Base-by-base conservation (phyloP, 2,797 vertebrate species). In the Mico argentatus region DNA sequence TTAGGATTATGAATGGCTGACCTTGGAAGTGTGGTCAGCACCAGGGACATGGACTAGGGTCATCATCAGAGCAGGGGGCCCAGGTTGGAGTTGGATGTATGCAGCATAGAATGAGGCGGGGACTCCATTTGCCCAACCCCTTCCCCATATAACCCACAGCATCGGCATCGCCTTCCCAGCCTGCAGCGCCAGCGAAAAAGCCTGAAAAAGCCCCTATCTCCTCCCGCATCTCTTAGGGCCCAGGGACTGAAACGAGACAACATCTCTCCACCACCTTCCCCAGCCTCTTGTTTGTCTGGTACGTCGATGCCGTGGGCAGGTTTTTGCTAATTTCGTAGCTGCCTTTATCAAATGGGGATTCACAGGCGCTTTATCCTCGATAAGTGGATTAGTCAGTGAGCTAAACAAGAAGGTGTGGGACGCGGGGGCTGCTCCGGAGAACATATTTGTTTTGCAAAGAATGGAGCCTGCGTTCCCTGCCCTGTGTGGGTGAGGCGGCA, bases 321-420 rank as follows among this genome's bases (percentile, higher is more conserved):
- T 98, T 99, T 98, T 97, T 98, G 98, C 98, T 99, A 98, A 99
- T 99, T 99, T 98, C 97, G 98, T 97, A 98, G 98, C 93, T 97
- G 98, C 98, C 98, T 99, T 99, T 99, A 99, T 99, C 99, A 97
- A 98, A 55, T 82, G 67, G 94, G 98, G 98, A 98, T 98, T 98
- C 98, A 97, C 98, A 95, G 97, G 98, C 98, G 98, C 98, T 98
- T 99, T 99, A 99, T 98, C 98, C 99, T 89, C 2, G 98, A 98
- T 99, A 99, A 99, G 99, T 99, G 99, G 99, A 99, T 99, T 99
- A 99, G 99, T 98, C 98, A 94, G 98, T 95, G 98, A 98, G 98
- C 98, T 98, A 98, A 98, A 99, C 99, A 99, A 99, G 99, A 98
- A 98, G 98, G 99, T 98, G 98, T 96, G 97, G 98, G 98, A 98